These are phyloP conservation scores for Watsonalla binaria DNA, from an alignment of 2,888 invertebrate genomes.

Conservation along the genomic window DNA sequence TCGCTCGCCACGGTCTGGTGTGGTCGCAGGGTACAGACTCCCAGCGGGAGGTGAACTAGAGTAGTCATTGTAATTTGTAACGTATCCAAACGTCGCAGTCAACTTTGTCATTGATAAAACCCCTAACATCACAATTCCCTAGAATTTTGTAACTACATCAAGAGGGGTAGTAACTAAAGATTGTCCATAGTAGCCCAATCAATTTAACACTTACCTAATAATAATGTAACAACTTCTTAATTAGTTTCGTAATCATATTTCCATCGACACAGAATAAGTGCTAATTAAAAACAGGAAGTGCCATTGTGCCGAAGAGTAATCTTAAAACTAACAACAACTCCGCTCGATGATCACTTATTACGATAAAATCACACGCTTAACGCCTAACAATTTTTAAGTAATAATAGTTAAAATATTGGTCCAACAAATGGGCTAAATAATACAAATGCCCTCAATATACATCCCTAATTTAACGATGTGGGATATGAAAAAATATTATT, in stretches of 20 bases:
- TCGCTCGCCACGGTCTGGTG: slow-evolving; percentile 51
- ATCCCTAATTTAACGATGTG: slow-evolving; percentile 78
- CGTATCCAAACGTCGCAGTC: slow-evolving; percentile 65
- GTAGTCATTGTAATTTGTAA: slow-evolving; percentile 36
- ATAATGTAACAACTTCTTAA: slow-evolving; percentile 78
- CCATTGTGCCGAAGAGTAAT: slow-evolving; percentile 76
- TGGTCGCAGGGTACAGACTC: slow-evolving; percentile 39
- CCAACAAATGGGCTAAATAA: slow-evolving; percentile 80
- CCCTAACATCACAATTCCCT: slow-evolving; percentile 75
- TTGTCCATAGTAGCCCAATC: slow-evolving; percentile 76
- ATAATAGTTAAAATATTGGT: slow-evolving; percentile 79
- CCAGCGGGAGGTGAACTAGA: slow-evolving; percentile 31
- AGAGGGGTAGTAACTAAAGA: slow-evolving; percentile 76
- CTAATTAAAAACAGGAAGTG: slow-evolving; percentile 79
- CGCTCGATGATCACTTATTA: slow-evolving; percentile 77
- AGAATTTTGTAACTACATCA: slow-evolving; percentile 71
- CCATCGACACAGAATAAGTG: slow-evolving; percentile 79
- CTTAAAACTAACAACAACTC: slow-evolving; percentile 78
- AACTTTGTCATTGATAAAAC: slow-evolving; percentile 79
- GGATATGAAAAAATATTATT: slow-evolving; percentile 79
- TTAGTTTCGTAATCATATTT: slow-evolving; percentile 75
- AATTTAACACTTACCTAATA: slow-evolving; percentile 79
- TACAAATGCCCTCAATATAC: slow-evolving; percentile 79
- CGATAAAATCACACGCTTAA: slow-evolving; percentile 79
- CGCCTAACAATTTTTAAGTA: slow-evolving; percentile 79